phyloP scores from a whole-genome alignment of 2,888 invertebrate species.

The Anodontia alba region DNA sequence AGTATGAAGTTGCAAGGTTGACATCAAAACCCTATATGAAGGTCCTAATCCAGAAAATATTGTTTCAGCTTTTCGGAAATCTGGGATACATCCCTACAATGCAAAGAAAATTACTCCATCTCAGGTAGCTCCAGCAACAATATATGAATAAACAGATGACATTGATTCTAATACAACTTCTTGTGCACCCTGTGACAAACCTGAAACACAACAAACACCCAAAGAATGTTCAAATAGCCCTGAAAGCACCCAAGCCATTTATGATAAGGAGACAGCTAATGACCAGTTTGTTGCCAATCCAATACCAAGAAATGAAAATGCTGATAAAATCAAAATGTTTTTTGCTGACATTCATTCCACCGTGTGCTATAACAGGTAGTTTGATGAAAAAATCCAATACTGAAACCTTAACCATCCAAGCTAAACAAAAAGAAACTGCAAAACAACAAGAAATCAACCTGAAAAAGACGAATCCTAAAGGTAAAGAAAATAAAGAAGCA shows the following conservation, averaged over 20 bases:
- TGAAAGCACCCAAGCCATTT: too few relatives aligned
- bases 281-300: too few relatives aligned
- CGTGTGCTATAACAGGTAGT: constrained; percentile 23
- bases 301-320: too few relatives aligned
- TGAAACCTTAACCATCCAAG: constrained; percentile 11
- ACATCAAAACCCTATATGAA: constrained; percentile 40
- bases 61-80: constrained; percentile 24
- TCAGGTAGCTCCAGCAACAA: constrained; percentile 32
- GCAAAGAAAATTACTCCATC: not conserved
- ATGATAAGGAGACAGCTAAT: too few relatives aligned
- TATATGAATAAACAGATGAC: too few relatives aligned
- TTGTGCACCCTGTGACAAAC: too few relatives aligned
- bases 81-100: constrained; percentile 45
- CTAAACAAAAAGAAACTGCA: not conserved
- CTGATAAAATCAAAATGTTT: not conserved
- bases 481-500: not conserved
- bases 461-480: not conserved
- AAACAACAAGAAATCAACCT: not conserved
- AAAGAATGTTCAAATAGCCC: too few relatives aligned
- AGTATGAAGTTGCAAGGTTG: constrained; percentile 36
- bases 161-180: too few relatives aligned
- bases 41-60: constrained; percentile 29
- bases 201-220: too few relatives aligned
- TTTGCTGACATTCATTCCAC: constrained; percentile 30
- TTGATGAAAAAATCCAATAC: constrained; percentile 16